Conservation (phyloP, 2,888 invertebrate genomes). For the Syrista parreyssii region DNA sequence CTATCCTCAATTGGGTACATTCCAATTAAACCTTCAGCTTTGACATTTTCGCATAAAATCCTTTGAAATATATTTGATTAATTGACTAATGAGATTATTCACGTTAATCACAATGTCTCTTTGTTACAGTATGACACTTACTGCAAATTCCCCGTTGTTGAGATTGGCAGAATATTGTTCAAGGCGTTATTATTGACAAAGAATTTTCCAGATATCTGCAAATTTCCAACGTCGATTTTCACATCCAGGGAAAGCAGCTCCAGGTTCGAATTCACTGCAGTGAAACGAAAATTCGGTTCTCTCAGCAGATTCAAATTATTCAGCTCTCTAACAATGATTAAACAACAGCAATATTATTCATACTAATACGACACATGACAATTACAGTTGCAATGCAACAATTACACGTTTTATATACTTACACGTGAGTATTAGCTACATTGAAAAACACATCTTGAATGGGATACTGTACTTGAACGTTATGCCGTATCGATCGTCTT, state of each 20-base stretch:
- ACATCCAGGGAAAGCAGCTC: slow-evolving; percentile 13
- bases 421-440: slow-evolving; percentile 16
- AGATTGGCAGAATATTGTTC: slow-evolving; percentile 56
- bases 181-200: slow-evolving; percentile 57
- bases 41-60: slow-evolving; percentile 70
- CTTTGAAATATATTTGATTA: slow-evolving; percentile 40
- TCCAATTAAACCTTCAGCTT: slow-evolving; percentile 70
- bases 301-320: slow-evolving; percentile 14
- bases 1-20: slow-evolving; percentile 70
- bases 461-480: slow-evolving; percentile 5
- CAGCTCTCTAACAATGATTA: slow-evolving; percentile 7
- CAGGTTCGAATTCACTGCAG: slow-evolving; percentile 8
- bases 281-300: slow-evolving; percentile 16
- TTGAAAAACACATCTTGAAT: slow-evolving; percentile 17
- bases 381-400: background rate
- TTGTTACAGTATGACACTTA: slow-evolving; percentile 35
- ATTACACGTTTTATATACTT: background rate
- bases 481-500: slow-evolving; percentile 17
- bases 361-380: background rate
- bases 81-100: background rate
- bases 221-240: slow-evolving; percentile 42
- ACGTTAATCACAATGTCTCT: background rate
- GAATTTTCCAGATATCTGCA: slow-evolving; percentile 57
- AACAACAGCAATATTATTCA: background rate
- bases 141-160: slow-evolving; percentile 57